Evolutionary conservation across 1,140 invertebrate species (phyloP), one percentile per base, ranked within the genome.

Genomic region (Chrysomallon squamiferum): DNA sequence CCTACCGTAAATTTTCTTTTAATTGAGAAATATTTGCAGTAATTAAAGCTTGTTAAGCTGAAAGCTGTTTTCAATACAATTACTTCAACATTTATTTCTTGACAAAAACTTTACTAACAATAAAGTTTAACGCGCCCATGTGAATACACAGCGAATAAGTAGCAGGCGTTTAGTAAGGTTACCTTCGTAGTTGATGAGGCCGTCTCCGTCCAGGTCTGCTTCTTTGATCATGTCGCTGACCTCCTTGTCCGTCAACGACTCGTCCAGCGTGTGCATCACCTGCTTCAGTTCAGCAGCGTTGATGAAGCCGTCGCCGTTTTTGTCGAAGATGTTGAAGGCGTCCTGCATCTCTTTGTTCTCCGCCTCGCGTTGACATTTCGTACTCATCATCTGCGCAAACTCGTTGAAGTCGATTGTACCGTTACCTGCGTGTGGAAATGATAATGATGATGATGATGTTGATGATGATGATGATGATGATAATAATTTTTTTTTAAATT

Each of bases 361-460:
- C 47, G 65, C 64, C 22, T 87, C 93, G 25, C 88, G 98, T 95
- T 87, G 97, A 95, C 70, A 95, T 97, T 88, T 97, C 95, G 87
- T 97, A 3, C 66, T 32, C 65, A 66, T 66, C 96, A 98, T 98
- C 78, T 96, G 97, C 74, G 98, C 89, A 88, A 98, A 98, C 88
- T 98, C 95, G 75, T 95, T 95, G 87, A 98, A 98, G 87, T 98
- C 95, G 88, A 98, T 97, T 82, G 95, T 97, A 76, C 95, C 95
- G 87, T 97, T 98, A 79, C 95, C 95, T 71, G 29, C 22, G 59
- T 43, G 15, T 38, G 35, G 35, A 38, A 38, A 38, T n/a, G n/a
- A n/a, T n/a, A n/a, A n/a, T n/a, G n/a, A n/a, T n/a, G n/a, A n/a
- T n/a, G n/a, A n/a, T n/a, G n/a, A n/a, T n/a, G n/a, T n/a, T n/a